Percentiles rank a stretch among this genome's conserved stretches.
Evolutionary conservation across 2,888 invertebrate genomes (phyloP).

Genomic region (Polyommatus iphigenia): DNA sequence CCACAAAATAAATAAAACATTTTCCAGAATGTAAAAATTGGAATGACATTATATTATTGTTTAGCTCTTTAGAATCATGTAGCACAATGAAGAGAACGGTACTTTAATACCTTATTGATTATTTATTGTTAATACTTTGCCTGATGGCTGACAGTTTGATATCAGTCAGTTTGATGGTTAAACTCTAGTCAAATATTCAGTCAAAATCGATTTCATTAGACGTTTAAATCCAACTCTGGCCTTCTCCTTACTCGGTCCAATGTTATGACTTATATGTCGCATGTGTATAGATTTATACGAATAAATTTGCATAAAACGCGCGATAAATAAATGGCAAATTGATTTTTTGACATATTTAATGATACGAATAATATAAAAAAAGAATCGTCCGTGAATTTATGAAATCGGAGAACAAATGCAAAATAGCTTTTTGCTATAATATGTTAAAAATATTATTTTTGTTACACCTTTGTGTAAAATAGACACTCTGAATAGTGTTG

Average conservation of each 20-base stretch:
- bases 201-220: conserved; percentile 43
- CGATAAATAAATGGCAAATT: conserved; percentile 70
- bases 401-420: conserved; percentile 54
- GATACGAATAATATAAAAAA: conserved; percentile 53
- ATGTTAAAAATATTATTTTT: not conserved
- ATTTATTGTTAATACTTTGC: too few relatives aligned
- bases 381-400: conserved; percentile 39
- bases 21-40: too few relatives aligned
- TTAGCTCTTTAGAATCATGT: too few relatives aligned
- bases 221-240: conserved; percentile 53
- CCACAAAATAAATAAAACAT: too few relatives aligned
- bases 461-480: not conserved
- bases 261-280: conserved; percentile 79
- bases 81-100: too few relatives aligned
- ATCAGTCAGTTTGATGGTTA: not conserved
- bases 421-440: conserved; percentile 39
- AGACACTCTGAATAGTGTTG: not conserved
- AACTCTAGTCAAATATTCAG: not conserved
- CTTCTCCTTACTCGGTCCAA: conserved; percentile 67
- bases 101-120: too few relatives aligned
- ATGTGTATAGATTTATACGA: conserved; percentile 66
- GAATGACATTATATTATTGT: too few relatives aligned
- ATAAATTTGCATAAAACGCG: conserved; percentile 68
- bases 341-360: conserved; percentile 58
- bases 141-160: too few relatives aligned